Evolutionary conservation across 1,140 invertebrate genomes (phyloP), one percentile per base, ranked within the genome.

Genomic region (Choristoneura fumiferana): DNA sequence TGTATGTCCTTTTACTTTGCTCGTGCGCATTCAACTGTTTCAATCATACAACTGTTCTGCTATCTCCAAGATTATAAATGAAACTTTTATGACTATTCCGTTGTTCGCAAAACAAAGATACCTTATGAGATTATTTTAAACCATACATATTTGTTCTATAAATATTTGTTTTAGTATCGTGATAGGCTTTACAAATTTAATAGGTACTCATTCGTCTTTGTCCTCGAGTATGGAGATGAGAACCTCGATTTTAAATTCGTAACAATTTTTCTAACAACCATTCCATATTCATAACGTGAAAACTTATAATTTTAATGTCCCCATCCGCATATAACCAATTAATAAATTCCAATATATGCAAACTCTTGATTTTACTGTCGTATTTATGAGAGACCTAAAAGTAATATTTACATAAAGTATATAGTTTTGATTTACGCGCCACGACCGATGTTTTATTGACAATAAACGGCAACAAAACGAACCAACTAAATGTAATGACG

Each of bases 401-500:
- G 18, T 29, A 49, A 49, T 49, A 49, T 49, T 49, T 49, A 49
- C 43, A 49, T 49, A 49, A 49, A 33, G 18, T 33, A 33, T 45
- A 14, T 45, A 22, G 17, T 18, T 49, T 49, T 49, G 43, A 22
- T 49, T 6, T 49, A 39, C 37, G 35, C 8, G 35, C 3, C 37
- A 39, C 37, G 37, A n/a, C 22, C 22, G 22, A 6, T 29, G 43
- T 22, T 76, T 78, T 75, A 81, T 84, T 84, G 80, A 78, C 76
- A 71, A 59, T 57, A 69, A 76, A 75, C 69, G 70, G 60, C 68
- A 67, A 68, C 65, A 78, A 73, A 70, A 73, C 56, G 59, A 55
- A 64, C 85, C 75, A 86, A 88, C 85, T 88, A 88, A 88, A 86
- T 78, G 73, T 76, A 78, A 86, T 88, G 85, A 88, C 85, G 73